phyloP scores from a whole-genome alignment of 1,140 invertebrate species.

The Hirudo medicinalis region DNA sequence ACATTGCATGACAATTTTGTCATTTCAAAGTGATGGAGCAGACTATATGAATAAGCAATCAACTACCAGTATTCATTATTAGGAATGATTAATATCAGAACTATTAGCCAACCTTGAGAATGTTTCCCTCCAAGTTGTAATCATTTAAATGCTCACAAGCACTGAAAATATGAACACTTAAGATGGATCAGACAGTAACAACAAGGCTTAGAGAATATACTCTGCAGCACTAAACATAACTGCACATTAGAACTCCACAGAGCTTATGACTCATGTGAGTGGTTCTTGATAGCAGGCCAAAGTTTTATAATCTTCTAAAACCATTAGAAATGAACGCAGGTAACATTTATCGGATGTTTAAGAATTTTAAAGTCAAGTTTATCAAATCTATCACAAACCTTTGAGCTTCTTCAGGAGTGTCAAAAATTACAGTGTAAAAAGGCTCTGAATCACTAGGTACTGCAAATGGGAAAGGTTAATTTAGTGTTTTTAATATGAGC shows the following conservation, averaged over 20 bases:
- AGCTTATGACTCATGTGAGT: too few species aligned
- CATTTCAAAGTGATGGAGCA: neutral
- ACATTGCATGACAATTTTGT: neutral
- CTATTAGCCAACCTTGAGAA: constrained; percentile 52
- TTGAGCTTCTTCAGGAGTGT: constrained; percentile 72
- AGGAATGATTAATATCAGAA: too few species aligned
- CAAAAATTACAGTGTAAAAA: constrained; percentile 55
- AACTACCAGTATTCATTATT: too few species aligned
- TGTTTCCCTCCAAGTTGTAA: constrained; percentile 62
- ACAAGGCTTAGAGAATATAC: neutral
- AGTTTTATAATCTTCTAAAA: too few species aligned
- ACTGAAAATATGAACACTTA: constrained; percentile 45
- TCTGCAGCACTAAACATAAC: neutral
- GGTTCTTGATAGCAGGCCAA: too few species aligned
- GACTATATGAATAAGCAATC: too few species aligned
- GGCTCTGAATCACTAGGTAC: constrained; percentile 3
- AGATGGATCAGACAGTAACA: neutral
- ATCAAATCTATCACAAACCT: constrained; percentile 45
- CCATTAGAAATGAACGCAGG: too few species aligned
- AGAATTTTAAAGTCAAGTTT: too few species aligned
- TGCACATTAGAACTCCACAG: neutral
- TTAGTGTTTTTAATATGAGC: too few species aligned
- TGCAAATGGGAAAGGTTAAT: neutral
- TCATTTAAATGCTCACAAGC: constrained; percentile 68
- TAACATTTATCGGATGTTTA: too few species aligned